phyloP scores from a whole-genome alignment of 2,888 invertebrate species.

The Microdon myrmicae region DNA sequence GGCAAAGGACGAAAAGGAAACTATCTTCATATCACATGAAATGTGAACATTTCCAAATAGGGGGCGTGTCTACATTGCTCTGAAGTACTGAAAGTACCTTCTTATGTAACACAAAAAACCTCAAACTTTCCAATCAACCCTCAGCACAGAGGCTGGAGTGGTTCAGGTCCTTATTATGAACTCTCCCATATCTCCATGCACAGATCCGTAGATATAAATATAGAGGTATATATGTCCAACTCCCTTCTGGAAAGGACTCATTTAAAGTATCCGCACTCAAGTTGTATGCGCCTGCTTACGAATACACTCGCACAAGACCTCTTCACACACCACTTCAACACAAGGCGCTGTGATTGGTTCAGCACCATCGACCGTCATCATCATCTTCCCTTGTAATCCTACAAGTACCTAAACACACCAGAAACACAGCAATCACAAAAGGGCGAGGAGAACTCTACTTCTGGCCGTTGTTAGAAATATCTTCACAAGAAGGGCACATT shows the following conservation, averaged over 20 bases:
- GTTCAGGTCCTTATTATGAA: constrained; percentile 27
- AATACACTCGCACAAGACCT: constrained; percentile 41
- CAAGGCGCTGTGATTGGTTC: constrained; percentile 37
- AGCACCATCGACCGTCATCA: constrained; percentile 23
- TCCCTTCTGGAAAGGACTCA: constrained; percentile 41
- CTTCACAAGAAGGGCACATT: constrained; percentile 14
- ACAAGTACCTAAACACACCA: constrained; percentile 31
- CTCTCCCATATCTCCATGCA: too few species aligned
- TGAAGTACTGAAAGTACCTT: constrained; percentile 43
- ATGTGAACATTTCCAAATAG: constrained; percentile 36
- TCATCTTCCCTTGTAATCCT: constrained; percentile 48
- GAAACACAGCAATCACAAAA: too few species aligned
- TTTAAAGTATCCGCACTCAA: constrained; percentile 45
- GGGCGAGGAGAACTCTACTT: constrained; percentile 31
- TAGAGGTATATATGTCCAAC: constrained; percentile 9
- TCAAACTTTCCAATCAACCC: constrained; percentile 41
- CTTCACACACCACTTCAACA: constrained; percentile 48
- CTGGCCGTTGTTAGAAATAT: too few species aligned
- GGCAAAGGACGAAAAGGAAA: neutral
- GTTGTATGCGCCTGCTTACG: constrained; percentile 51
- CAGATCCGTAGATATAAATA: too few species aligned
- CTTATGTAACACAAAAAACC: constrained; percentile 48
- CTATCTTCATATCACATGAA: constrained; percentile 30
- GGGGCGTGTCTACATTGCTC: constrained; percentile 42
- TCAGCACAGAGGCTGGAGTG: neutral